Percentiles rank a stretch among this genome's conserved stretches.
phyloP scores from a whole-genome alignment of 2,797 vertebrate species.

The Amphiprion clarkii region DNA sequence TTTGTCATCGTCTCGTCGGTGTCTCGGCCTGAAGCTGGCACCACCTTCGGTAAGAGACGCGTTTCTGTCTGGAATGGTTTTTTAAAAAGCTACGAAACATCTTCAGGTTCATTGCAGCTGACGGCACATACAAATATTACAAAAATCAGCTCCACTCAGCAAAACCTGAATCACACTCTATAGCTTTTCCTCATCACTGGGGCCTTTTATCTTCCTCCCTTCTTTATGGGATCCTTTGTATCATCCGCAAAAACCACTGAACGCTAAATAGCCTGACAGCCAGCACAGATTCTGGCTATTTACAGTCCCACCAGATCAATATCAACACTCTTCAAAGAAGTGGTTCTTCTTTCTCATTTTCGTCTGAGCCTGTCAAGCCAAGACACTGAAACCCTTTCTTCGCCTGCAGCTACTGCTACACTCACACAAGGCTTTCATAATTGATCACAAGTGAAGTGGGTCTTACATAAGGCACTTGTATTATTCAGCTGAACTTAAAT shows the following conservation, averaged over 20 bases:
- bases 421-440: slow-evolving; percentile 75
- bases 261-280: slow-evolving; percentile 62
- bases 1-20: slow-evolving; percentile 99
- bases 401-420: slow-evolving; percentile 63
- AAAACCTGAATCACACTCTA: slow-evolving; percentile 52
- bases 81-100: not conserved
- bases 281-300: slow-evolving; percentile 66
- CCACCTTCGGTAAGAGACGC: slow-evolving; percentile 92
- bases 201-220: slow-evolving; percentile 60
- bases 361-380: slow-evolving; percentile 62
- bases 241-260: slow-evolving; percentile 58
- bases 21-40: slow-evolving; percentile 95
- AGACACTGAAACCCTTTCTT: slow-evolving; percentile 69
- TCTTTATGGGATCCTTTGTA: slow-evolving; percentile 55
- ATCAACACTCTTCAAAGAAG: slow-evolving; percentile 63
- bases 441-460: slow-evolving; percentile 78
- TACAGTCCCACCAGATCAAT: slow-evolving; percentile 72
- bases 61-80: too few relatives aligned
- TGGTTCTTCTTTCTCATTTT: slow-evolving; percentile 67
- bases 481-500: slow-evolving; percentile 79
- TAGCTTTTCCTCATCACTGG: slow-evolving; percentile 47
- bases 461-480: slow-evolving; percentile 78
- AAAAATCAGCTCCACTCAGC: slow-evolving; percentile 38
- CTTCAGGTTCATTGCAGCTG: not conserved
- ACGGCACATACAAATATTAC: slow-evolving; percentile 10